Evolutionary conservation across 2,888 invertebrate species (phyloP), one percentile per base, ranked within the genome.

Genomic region (Cryptus armator): DNA sequence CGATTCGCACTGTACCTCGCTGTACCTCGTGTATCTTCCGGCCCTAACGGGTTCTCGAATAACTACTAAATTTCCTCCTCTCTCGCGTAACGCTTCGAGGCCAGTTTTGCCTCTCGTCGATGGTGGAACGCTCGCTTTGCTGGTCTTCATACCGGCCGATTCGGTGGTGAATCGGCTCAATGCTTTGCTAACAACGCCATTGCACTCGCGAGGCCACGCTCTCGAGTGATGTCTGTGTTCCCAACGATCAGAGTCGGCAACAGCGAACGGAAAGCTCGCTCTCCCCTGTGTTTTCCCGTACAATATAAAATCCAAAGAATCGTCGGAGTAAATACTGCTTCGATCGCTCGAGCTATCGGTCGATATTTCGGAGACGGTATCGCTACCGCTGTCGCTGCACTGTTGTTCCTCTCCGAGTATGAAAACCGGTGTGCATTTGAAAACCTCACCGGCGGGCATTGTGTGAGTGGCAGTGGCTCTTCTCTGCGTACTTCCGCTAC

Each of bases 341-440:
- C 95, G 93, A 86, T 95, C 95, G 87, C 94, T 94, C 72, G 94
- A 94, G 37, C 94, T 94, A 87, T 95, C 94, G n/a, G 94, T 94
- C 14, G 94, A 94, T 88, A 94, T 94, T 87, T 95, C 95, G 29
- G 94, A 94, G 4, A 94, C 93, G 1, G 94, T 94, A 86, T 94
- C 94, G 84, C 94, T 94, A 77, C 94, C 94, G 79, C 94, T 94
- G 89, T 94, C 94, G 88, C 92, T 92, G 82, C 92, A 93, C 32
- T 93, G 93, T 14, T 85, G 85, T 16, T 85, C 85, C 75, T 94
- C 94, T 37, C 94, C 94, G 2, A 94, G 89, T n/a, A 94, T 94
- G 84, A 94, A 94, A 0, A 94, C 94, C 3, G 94, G 93, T 5
- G 94, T 93, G 85, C 94, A 94, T 62, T 94, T 94, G 90, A 94